A percentile compares a stretch with the other conserved stretches of the same genome.
Evolutionary conservation across 2,113 vertebrate genomes (phyloP).

Genomic region (Clarias gariepinus): DNA sequence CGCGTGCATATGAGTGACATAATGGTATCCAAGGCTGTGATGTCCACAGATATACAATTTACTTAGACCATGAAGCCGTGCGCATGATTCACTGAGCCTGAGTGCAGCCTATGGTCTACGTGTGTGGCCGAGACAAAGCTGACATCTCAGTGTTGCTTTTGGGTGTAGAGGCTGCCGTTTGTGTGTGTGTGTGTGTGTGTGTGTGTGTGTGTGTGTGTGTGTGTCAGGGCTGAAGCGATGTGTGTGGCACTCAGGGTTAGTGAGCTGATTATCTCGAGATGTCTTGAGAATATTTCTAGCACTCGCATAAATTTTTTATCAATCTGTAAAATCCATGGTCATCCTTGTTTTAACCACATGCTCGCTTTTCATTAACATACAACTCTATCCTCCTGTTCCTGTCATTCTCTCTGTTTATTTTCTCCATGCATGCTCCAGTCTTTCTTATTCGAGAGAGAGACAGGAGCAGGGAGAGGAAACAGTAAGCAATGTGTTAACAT

Average conservation of each 20-base stretch:
- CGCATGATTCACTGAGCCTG: conserved; percentile 47
- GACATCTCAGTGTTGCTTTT: conserved; percentile 38
- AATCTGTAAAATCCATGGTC: background rate
- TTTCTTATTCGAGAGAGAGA: background rate
- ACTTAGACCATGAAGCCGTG: conserved; percentile 39
- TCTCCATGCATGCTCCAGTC: background rate
- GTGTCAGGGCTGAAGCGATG: conserved; percentile 20
- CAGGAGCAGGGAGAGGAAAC: conserved; percentile 14
- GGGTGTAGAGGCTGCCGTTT: conserved; percentile 32
- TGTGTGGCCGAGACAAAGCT: conserved; percentile 54
- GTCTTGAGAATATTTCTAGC: conserved; percentile 24
- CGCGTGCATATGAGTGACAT: conserved; percentile 33
- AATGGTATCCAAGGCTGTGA: conserved; percentile 38
- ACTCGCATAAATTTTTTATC: background rate
- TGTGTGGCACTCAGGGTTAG: conserved; percentile 43
- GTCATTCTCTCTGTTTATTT: background rate
- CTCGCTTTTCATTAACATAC: background rate
- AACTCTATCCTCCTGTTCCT: background rate
- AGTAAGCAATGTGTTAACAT: conserved; percentile 34
- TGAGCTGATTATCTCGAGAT: conserved; percentile 26
- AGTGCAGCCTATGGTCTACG: conserved; percentile 52
- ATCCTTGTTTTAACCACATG: background rate
- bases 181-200: conserved; percentile 21
- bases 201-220: conserved; percentile 20
- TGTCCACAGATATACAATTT: conserved; percentile 40